phyloP scores from a whole-genome alignment of 1,140 invertebrate genomes.

The Drosophila baimaii region DNA sequence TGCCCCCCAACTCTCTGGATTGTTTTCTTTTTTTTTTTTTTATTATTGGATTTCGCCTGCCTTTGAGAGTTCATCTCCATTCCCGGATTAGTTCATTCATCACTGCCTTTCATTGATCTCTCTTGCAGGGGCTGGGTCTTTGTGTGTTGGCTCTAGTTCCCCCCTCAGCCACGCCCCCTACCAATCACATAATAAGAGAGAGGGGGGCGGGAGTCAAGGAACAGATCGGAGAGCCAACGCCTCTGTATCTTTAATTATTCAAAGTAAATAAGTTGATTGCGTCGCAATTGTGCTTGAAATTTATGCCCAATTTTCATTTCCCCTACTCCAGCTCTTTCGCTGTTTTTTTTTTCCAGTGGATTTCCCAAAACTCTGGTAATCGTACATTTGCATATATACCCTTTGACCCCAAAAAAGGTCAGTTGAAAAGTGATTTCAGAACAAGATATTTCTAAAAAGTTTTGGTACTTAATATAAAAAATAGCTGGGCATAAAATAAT shows the following conservation, averaged over 20 bases:
- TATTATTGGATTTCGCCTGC: constrained; percentile 6
- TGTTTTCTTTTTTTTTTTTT: background rate
- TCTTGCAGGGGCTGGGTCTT: constrained; percentile 16
- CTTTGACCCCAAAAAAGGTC: background rate
- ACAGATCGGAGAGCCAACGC: constrained; percentile 23
- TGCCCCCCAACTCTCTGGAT: background rate
- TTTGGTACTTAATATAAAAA: no score
- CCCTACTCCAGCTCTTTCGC: background rate
- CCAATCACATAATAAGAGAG: constrained; percentile 10
- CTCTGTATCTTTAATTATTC: constrained; percentile 65
- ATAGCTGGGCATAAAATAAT: no score
- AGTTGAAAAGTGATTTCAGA: background rate
- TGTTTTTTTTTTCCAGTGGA: constrained; percentile 2
- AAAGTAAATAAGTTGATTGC: constrained; percentile 79
- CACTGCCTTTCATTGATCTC: constrained; percentile 55
- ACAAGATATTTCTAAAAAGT: background rate
- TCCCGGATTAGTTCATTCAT: constrained; percentile 41
- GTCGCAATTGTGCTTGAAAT: constrained; percentile 67
- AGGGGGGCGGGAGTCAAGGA: constrained; percentile 1
- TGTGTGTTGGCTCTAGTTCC: background rate
- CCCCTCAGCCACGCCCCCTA: constrained; percentile 17
- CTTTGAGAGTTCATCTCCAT: constrained; percentile 32
- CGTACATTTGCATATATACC: constrained; percentile 2
- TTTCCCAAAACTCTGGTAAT: background rate
- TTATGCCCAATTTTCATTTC: constrained; percentile 63